phyloP scores from a whole-genome alignment of 1,140 invertebrate genomes.

The Contarinia nasturtii region DNA sequence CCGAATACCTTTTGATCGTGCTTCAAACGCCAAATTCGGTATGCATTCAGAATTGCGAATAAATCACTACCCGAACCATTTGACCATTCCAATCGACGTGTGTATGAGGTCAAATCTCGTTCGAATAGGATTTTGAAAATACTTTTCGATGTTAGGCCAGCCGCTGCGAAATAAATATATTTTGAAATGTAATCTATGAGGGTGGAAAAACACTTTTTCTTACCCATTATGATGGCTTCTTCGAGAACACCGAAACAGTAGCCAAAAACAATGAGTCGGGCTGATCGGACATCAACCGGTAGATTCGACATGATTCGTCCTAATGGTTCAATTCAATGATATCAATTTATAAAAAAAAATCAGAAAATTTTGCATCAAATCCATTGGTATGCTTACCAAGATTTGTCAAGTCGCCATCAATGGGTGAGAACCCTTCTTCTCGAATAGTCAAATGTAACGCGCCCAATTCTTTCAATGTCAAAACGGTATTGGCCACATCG shows the following conservation, averaged over 20 bases:
- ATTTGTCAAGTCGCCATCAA: conserved; percentile 80
- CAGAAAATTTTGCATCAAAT: not conserved
- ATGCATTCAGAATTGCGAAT: conserved; percentile 64
- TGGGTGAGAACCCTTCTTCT: conserved; percentile 27
- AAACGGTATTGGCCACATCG: conserved; percentile 62
- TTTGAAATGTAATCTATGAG: not conserved
- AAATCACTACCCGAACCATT: conserved; percentile 68
- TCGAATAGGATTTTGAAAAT: conserved; percentile 35
- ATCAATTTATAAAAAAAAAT: no score
- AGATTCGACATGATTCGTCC: conserved; percentile 65
- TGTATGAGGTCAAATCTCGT: conserved; percentile 53
- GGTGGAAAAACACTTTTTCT: conserved; percentile 6
- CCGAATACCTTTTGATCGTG: no score
- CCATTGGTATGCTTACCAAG: conserved; percentile 40
- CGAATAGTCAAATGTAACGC: conserved; percentile 36
- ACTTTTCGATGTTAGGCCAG: conserved; percentile 60
- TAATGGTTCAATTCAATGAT: no score
- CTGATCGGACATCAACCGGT: conserved; percentile 62
- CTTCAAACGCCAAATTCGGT: conserved; percentile 31
- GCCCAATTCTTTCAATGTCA: conserved; percentile 70
- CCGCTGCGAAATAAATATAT: conserved; percentile 27
- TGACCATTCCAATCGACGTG: conserved; percentile 61
- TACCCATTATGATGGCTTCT: conserved; percentile 77
- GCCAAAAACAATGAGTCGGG: conserved; percentile 75
- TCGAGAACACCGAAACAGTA: conserved; percentile 70